Percentiles rank a stretch among this genome's conserved stretches.
Evolutionary conservation across 2,113 vertebrate genomes (phyloP).

Genomic region (Lonchura striata): DNA sequence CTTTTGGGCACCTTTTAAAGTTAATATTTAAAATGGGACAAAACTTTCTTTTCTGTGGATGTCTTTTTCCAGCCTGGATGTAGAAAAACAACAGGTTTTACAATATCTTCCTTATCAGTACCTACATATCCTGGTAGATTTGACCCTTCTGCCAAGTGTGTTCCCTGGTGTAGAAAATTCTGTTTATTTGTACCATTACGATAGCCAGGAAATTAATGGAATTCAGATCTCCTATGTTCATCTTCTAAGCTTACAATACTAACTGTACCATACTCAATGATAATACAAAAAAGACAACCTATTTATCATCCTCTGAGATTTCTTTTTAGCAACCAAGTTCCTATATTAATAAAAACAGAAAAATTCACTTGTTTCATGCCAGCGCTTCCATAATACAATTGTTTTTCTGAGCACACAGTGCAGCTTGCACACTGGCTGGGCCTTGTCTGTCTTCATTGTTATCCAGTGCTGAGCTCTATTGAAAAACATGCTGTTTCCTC

Average conservation of each 20-base stretch:
- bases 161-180: background rate
- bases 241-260: background rate
- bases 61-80: background rate
- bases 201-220: slow-evolving; percentile 33
- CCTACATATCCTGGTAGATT: background rate
- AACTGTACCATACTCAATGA: background rate
- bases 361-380: background rate
- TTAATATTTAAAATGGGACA: background rate
- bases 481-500: background rate
- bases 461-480: background rate
- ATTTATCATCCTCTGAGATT: background rate
- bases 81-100: background rate
- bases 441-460: background rate
- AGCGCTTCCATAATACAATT: background rate
- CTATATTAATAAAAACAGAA: background rate
- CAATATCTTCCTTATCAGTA: background rate
- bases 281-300: background rate
- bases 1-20: background rate
- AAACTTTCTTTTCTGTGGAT: background rate
- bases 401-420: background rate
- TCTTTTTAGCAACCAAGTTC: background rate
- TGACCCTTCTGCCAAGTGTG: background rate
- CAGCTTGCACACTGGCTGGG: background rate
- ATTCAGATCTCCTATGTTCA: background rate
- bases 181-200: background rate